Conservation (phyloP, 2,113 vertebrate genomes). For the Struthidea cinerea region DNA sequence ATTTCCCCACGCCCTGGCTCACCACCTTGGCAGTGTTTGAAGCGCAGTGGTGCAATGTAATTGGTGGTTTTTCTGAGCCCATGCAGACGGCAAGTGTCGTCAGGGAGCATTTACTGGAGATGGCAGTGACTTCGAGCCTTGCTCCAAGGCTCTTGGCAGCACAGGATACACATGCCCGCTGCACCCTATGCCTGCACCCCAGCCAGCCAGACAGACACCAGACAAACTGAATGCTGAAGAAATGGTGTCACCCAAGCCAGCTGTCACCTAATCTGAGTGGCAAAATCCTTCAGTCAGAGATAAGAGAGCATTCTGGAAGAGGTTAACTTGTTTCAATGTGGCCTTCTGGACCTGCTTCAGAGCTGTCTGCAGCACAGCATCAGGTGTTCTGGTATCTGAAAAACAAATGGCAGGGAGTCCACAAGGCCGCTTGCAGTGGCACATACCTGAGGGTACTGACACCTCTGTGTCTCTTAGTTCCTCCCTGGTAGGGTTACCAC, state of each 20-base stretch:
- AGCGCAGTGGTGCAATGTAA: background rate
- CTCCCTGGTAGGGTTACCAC: background rate
- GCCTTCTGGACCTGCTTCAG: background rate
- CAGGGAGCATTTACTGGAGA: background rate
- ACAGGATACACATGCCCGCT: rapidly evolving
- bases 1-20: background rate
- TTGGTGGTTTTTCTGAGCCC: slow-evolving; percentile 41
- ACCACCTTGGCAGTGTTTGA: background rate
- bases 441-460: background rate
- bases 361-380: background rate
- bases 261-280: background rate
- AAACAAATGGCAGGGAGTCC: background rate
- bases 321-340: background rate
- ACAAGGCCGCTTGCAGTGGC: background rate
- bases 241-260: background rate
- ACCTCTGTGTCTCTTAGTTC: background rate
- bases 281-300: background rate
- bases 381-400: background rate
- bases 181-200: rapidly evolving
- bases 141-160: background rate
- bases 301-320: background rate
- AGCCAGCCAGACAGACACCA: background rate
- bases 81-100: background rate
- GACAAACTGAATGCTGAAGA: background rate
- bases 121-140: background rate